A percentile compares a stretch with the other conserved stretches of the same genome.
Conservation (phyloP, 2,888 invertebrate genomes). For the Brachypalpus laphriformis region DNA sequence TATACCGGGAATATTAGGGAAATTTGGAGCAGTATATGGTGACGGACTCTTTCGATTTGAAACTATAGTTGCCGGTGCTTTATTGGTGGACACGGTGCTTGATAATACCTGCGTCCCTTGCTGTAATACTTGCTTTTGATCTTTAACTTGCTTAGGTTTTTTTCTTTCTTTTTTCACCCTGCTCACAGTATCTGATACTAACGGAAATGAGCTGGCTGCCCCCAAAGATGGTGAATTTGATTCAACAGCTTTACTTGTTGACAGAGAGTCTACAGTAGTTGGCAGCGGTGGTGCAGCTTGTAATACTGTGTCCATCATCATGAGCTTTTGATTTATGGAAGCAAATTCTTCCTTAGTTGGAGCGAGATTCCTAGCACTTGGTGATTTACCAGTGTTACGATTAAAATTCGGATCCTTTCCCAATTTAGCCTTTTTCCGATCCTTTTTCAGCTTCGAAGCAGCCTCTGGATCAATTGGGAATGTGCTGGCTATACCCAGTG, state of each 20-base stretch:
- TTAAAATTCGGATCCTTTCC: constrained; percentile 48
- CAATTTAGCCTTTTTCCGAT: constrained; percentile 77
- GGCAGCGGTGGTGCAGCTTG: constrained; percentile 77
- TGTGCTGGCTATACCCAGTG: constrained; percentile 68
- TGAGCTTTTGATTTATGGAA: constrained; percentile 82
- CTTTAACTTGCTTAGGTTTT: constrained; percentile 36
- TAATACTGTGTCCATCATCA: constrained; percentile 81
- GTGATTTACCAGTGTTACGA: constrained; percentile 28
- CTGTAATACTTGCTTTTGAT: constrained; percentile 33
- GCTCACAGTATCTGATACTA: constrained; percentile 9
- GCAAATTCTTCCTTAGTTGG: constrained; percentile 77
- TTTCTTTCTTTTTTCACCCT: constrained; percentile 48
- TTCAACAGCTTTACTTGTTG: constrained; percentile 5
- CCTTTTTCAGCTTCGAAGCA: constrained; percentile 77
- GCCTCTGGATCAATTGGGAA: constrained; percentile 62
- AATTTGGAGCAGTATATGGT: constrained; percentile 81
- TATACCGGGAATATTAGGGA: constrained; percentile 79
- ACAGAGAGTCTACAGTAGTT: background rate
- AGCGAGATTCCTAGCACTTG: constrained; percentile 38
- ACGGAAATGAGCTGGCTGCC: background rate
- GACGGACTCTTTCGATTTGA: constrained; percentile 25
- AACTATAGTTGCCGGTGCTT: background rate
- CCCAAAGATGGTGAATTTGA: constrained; percentile 27
- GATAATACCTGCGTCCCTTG: constrained; percentile 12
- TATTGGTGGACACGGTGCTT: background rate